phyloP scores from a whole-genome alignment of 2,797 vertebrate genomes.

The Thaleichthys pacificus region DNA sequence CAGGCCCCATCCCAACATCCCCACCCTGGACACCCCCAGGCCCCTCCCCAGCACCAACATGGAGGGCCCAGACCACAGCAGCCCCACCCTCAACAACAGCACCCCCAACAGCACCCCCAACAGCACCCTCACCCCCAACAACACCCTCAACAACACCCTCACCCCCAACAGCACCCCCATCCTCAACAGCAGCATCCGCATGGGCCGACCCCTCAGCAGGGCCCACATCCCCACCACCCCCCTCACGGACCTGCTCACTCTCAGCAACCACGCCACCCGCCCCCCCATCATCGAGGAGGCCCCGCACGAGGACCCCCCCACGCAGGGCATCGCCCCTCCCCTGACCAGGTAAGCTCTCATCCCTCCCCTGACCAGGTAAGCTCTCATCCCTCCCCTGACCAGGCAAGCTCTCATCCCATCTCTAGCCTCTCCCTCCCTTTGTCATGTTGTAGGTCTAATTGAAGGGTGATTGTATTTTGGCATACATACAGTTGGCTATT shows the following conservation, averaged over 20 bases:
- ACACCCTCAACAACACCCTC: constrained; percentile 75
- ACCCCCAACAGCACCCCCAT: constrained; percentile 76
- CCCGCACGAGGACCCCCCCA: constrained; percentile 73
- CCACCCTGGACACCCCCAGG: constrained; percentile 38
- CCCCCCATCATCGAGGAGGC: constrained; percentile 76
- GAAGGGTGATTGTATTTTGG: too few relatives aligned
- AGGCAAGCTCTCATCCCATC: constrained; percentile 87
- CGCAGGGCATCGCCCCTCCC: constrained; percentile 88
- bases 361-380: constrained; percentile 93
- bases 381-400: constrained; percentile 87
- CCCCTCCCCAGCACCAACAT: constrained; percentile 68
- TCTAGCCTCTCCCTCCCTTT: constrained; percentile 75
- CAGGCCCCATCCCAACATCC: constrained; percentile 68
- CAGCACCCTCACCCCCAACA: constrained; percentile 69
- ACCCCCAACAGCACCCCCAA: constrained; percentile 71
- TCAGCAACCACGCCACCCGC: constrained; percentile 69
- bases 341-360: constrained; percentile 89
- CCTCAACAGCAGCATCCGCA: constrained; percentile 4
- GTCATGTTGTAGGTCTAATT: too few relatives aligned
- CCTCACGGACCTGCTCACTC: constrained; percentile 41
- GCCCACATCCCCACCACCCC: constrained; percentile 61
- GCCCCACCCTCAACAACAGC: constrained; percentile 72
- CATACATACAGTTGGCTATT: too few relatives aligned
- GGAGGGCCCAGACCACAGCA: constrained; percentile 77
- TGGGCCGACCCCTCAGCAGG: background rate